Conservation (phyloP, 2,113 vertebrate species). For the Rhinolophus sinicus region DNA sequence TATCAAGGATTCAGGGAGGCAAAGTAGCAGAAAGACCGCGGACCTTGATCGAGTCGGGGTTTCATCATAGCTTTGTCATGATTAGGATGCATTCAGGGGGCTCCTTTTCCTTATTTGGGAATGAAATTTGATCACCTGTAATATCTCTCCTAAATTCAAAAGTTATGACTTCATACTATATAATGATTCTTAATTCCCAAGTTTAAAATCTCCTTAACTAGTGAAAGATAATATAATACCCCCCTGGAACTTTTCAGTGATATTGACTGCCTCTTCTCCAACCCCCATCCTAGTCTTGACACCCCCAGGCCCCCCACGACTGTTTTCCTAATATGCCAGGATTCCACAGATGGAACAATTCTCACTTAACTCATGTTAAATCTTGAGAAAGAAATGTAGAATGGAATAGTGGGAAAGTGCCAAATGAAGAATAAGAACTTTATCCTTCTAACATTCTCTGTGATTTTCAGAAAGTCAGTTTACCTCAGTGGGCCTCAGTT, state of each 20-base stretch:
- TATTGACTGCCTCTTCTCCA: neutral
- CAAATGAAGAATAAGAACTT: neutral
- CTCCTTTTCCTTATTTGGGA: neutral
- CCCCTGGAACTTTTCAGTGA: too few species aligned
- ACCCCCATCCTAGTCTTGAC: too few species aligned
- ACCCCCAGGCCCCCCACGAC: accelerated
- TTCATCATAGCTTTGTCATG: neutral
- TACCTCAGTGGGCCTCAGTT: neutral
- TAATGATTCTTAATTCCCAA: neutral
- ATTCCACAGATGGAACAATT: neutral
- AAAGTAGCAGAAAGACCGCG: neutral
- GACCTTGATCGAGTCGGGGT: neutral
- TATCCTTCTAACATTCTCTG: neutral
- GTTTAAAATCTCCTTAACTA: neutral
- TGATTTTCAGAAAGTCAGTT: neutral
- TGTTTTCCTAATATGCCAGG: neutral
- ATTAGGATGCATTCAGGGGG: neutral
- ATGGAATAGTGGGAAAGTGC: neutral
- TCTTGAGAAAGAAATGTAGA: neutral
- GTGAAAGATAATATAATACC: too few species aligned
- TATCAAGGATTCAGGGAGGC: neutral
- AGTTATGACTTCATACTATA: neutral
- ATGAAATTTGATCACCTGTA: neutral
- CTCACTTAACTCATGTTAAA: neutral
- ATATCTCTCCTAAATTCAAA: neutral